phyloP scores from a whole-genome alignment of 2,113 vertebrate species.

The Mugil cephalus region DNA sequence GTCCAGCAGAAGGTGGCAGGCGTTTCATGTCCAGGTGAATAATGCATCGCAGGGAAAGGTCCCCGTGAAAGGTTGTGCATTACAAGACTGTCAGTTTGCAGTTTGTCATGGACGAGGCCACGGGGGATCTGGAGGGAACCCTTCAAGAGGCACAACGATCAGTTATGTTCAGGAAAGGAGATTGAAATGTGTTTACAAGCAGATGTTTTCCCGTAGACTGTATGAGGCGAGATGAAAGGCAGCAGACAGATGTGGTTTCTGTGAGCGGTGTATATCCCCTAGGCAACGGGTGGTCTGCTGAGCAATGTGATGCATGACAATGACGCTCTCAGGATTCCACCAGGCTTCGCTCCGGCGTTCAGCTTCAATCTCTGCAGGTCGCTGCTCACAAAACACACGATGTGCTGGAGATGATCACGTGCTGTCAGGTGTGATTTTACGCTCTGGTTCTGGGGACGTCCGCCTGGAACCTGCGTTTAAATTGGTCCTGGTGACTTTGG shows the following conservation, averaged over 20 bases:
- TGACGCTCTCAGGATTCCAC: slow-evolving; percentile 30
- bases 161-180: slow-evolving; percentile 5
- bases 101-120: background rate
- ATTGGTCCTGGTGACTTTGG: background rate
- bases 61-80: background rate
- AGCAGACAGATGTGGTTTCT: background rate
- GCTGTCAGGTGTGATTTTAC: slow-evolving; percentile 5
- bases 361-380: slow-evolving; percentile 14
- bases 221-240: slow-evolving; percentile 22
- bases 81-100: background rate
- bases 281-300: slow-evolving; percentile 53
- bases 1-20: background rate
- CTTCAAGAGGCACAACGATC: background rate
- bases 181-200: slow-evolving; percentile 5
- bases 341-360: slow-evolving; percentile 4
- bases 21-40: slow-evolving; percentile 36
- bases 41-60: slow-evolving; percentile 33
- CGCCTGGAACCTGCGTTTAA: background rate
- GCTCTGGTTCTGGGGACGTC: background rate
- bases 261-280: slow-evolving; percentile 41
- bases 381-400: background rate
- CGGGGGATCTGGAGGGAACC: background rate
- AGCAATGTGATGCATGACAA: slow-evolving; percentile 56
- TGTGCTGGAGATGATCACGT: background rate
- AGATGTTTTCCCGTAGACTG: slow-evolving; percentile 10